Conservation (phyloP, 2,113 vertebrate genomes). For the Phocoena phocoena region DNA sequence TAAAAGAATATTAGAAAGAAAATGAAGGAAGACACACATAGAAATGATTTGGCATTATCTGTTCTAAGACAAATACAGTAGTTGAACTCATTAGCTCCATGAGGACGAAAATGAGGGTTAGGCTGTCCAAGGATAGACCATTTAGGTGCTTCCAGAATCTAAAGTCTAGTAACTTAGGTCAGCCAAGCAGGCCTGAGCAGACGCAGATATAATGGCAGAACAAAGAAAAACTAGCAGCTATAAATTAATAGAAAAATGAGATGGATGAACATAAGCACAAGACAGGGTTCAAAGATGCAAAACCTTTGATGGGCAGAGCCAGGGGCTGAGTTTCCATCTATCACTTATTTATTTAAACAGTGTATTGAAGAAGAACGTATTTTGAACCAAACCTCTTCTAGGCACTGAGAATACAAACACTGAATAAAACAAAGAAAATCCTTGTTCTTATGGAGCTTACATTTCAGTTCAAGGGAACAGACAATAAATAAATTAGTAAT, state of each 20-base stretch:
- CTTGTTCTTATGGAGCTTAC: background rate
- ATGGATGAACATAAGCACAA: background rate
- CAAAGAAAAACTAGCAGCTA: background rate
- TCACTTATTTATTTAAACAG: background rate
- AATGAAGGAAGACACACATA: background rate
- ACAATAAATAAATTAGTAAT: background rate
- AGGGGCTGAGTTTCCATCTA: background rate
- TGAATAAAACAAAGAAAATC: background rate
- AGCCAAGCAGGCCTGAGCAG: background rate
- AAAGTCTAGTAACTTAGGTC: background rate
- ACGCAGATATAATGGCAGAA: background rate
- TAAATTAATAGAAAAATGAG: background rate
- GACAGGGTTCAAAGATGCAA: background rate
- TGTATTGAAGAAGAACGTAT: background rate
- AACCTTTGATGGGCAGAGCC: background rate
- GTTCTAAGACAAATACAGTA: background rate
- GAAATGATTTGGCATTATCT: background rate
- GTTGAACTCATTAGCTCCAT: background rate
- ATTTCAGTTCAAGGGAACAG: background rate
- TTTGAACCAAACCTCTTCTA: background rate
- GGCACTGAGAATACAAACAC: background rate
- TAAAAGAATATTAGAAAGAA: background rate
- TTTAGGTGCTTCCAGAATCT: background rate
- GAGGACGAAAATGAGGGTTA: background rate
- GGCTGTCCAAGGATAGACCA: background rate